Evolutionary conservation across 1,140 invertebrate species (phyloP), one percentile per base, ranked within the genome.

Genomic region (Lasaia peninsularis): DNA sequence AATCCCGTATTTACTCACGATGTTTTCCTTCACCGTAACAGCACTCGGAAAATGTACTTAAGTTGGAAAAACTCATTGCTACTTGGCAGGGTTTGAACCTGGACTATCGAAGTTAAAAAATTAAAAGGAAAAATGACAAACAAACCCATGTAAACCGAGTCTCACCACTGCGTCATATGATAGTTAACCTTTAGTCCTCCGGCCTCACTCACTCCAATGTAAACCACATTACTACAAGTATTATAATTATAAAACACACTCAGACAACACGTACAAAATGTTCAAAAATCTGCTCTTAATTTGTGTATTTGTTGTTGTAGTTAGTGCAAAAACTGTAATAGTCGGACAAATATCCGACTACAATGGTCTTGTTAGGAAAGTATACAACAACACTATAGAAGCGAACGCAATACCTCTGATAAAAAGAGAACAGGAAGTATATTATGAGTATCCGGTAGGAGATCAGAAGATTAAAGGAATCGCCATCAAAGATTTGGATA

Each of bases 381-480:
- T 86, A 0, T 79, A 71, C 54, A 78, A 83, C 0, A 74, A 76
- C 37, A 56, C 51, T 2, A 58, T 80, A 0, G 75, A 83, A 63
- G 7, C 71, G 0, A 58, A 54, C 1, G 65, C 57, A 2, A 75
- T 86, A 48, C 75, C 76, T 0, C 35, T 81, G 0, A 28, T 82
- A 1, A 80, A 80, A 61, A 53, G 77, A 10, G 68, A 77, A 34
- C 62, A 88, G 40, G 74, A 86, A 44, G 52, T 81, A 0, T 71
- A 76, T 31, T 83, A 87, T 53, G 75, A 83, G 24, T 87, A 84
- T 32, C 79, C 80, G 44, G 56, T 75, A 35, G 71, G 72, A 57
- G 79, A 82, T 32, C 75, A 76, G 67, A 83, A 81, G 57, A 89
- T 89, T 8, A 89, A 88, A 53, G 89, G 86, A 0, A 79, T 86